Evolutionary conservation across 2,888 invertebrate species (phyloP), one percentile per base, ranked within the genome.

Genomic region (Drosophila percnosoma): DNA sequence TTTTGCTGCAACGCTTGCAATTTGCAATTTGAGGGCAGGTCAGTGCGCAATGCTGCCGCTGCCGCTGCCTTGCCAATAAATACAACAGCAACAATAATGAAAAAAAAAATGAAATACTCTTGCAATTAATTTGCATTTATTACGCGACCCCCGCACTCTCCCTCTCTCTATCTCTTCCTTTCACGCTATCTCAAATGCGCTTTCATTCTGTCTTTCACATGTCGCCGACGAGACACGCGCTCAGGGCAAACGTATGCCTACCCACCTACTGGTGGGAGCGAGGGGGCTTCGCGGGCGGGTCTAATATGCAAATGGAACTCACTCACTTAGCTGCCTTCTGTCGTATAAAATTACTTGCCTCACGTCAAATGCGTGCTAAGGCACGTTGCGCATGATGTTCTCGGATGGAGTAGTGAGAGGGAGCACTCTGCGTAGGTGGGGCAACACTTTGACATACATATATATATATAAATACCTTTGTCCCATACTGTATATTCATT

Each of bases 191-290:
- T 11, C 42, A 21, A 21, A 42, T 38, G 21, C 58, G 57, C 49
- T 52, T 68, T 62, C 69, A 21, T 42, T 57, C 31, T 57, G 40
- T 31, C 31, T 42, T 73, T 62, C 71, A 61, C 68, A 80, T 68
- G 52, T 42, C n/a, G 81, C 67, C 77, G 79, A 63, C 67, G 81
- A 68, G 85, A 69, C 85, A 75, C 75, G 69, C 81, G 72, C 63
- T 68, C 60, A 45, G 58, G 33, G 29, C 53, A 42, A 68, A 75
- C 67, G 67, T 65, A 75, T 74, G 60, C 69, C 66, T 21, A 33
- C 24, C 29, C 27, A 27, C 27, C 27, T 27, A 27, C 29, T 38
- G 13, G n/a, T 18, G 0, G 13, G 7, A 27, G 13, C 34, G n/a
- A 4, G 33, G 15, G 34, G 18, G 31, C n/a, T 21, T 52, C 15